Conservation (phyloP, 2,888 invertebrate species). For the Dendrolimus houi region DNA sequence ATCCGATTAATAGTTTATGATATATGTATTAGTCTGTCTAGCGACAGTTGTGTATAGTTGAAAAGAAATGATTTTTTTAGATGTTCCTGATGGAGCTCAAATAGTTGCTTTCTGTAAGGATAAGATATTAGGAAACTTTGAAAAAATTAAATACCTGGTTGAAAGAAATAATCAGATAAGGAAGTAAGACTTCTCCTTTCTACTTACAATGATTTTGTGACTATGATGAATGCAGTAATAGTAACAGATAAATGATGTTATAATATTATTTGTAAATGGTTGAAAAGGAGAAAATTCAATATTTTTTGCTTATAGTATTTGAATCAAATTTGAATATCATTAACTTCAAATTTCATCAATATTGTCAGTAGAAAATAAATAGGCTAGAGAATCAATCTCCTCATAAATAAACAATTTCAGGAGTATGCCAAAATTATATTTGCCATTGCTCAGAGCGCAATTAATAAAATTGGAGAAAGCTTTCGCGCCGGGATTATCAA, state of each 20-base stretch:
- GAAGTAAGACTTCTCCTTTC: constrained; percentile 25
- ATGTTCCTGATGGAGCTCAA: constrained; percentile 85
- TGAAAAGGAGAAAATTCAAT: too few relatives aligned
- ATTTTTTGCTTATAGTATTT: neutral
- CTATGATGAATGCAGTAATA: too few relatives aligned
- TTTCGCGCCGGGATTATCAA: constrained; percentile 85
- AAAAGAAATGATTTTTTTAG: constrained; percentile 29
- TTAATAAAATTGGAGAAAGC: constrained; percentile 81
- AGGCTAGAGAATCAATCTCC: too few relatives aligned
- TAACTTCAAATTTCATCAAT: neutral
- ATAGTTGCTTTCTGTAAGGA: constrained; percentile 84
- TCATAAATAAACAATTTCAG: constrained; percentile 18
- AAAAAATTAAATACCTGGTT: constrained; percentile 78
- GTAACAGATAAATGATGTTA: too few relatives aligned
- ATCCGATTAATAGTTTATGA: too few relatives aligned
- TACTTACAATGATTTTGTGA: too few relatives aligned
- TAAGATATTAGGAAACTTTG: constrained; percentile 78
- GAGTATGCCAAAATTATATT: constrained; percentile 80
- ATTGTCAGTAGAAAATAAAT: too few relatives aligned
- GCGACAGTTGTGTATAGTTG: too few relatives aligned
- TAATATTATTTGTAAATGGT: too few relatives aligned
- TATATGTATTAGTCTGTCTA: too few relatives aligned
- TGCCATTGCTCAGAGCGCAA: constrained; percentile 81
- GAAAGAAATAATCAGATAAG: constrained; percentile 78
- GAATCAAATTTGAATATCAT: neutral